Evolutionary conservation across 1,140 invertebrate species (phyloP), one percentile per base, ranked within the genome.

Genomic region (Pseudomyrmex concolor): DNA sequence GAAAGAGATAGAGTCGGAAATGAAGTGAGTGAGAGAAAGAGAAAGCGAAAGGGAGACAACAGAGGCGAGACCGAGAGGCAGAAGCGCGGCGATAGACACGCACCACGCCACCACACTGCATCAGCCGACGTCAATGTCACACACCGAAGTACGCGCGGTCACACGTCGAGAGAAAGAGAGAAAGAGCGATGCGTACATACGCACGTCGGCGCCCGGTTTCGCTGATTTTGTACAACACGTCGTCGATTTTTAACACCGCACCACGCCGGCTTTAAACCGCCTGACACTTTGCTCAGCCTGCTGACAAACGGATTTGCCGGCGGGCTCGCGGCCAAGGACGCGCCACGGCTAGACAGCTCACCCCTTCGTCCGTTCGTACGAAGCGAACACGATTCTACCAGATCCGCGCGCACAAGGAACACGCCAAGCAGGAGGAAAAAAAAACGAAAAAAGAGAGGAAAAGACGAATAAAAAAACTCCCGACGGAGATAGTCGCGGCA

Each of bases 361-460:
- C 76, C 76, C 15, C 43, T 22, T 78, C 1, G 2, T 34, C 7
- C 57, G 48, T 34, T n/a, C 5, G 13, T 8, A 15, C 59, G 45
- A 9, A n/a, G 57, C 13, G 15, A 22, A 45, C 66, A 22, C 50
- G 54, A 3, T 57, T 34, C 12, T 12, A 12, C 57, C 71, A 34
- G 59, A 48, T 4, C 1, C 13, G n/a, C 54, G 22, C 45, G 22
- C 71, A 34, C 45, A 43, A 66, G 55, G 34, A 64, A 54, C 22
- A 25, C 15, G 74, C n/a, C 63, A 34, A 34, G 34, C 34, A 34
- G 4, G 76, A 80, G 22, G 74, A 55, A 68, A 68, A 71, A 71
- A 70, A 81, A 64, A 80, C 73, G 81, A 88, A 80, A 86, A 78
- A 84, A 66, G 77, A 76, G 71, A 25, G 64, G 76, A 70, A 81